Base-by-base conservation (phyloP, 2,888 invertebrate genomes). In the Diadegma fenestrale region DNA sequence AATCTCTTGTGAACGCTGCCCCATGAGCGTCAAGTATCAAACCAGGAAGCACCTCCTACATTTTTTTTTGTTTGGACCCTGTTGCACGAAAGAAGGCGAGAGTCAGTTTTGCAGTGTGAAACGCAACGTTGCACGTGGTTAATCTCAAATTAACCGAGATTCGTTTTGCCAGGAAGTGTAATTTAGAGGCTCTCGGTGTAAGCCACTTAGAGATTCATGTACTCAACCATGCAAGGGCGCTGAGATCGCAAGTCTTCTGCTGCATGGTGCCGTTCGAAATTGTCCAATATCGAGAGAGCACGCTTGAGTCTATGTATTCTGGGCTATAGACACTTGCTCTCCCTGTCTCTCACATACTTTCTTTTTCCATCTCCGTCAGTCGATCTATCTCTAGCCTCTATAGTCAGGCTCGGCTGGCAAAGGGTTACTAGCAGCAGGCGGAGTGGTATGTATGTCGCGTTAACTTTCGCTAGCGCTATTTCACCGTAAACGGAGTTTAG, bases 401-500 rank as follows among this genome's bases (percentile, higher is more conserved):
- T 48, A 37, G 76, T 64, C 63, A 51, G 33, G 81, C 73, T 80
- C 22, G 78, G 73, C 63, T 71, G 45, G 81, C 58, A 76, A 77
- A 73, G 76, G 80, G 82, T 63, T 64, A n/a, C n/a, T n/a, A 73
- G 66, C 37, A 64, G 75, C 30, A 33, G 64, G 19, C 26, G 54
- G 41, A 58, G 43, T 22, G 69, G 63, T 71, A 78, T 79, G 81
- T 78, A 82, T 84, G 84, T 87, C 88, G 88, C 86, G 86, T 86
- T 87, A 89, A 89, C 85, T 89, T 88, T 87, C 85, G 68, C 78
- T 84, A 80, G 73, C 84, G 69, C 82, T 87, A 86, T 88, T 88
- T 89, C 86, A 83, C 85, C 76, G 88, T 87, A 87, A 90, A 89
- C 86, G 86, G 86, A 87, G 88, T 89, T 89, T 87, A 89, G 86